phyloP scores from a whole-genome alignment of 2,113 vertebrate species.

The Nettapus auritus region DNA sequence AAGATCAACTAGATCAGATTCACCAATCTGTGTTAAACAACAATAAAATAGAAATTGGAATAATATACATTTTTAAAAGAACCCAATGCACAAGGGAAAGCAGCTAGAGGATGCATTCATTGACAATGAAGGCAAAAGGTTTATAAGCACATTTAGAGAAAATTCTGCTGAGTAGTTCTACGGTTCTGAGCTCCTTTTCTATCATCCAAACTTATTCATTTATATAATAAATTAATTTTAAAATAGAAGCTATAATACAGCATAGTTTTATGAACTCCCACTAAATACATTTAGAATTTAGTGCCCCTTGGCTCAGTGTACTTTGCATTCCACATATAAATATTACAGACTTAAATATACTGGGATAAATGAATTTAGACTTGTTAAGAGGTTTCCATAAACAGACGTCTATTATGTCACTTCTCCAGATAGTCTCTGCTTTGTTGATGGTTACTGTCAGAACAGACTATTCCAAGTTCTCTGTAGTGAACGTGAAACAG shows the following conservation, averaged over 20 bases:
- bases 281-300: neutral
- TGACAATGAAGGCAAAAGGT: neutral
- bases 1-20: neutral
- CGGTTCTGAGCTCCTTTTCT: neutral
- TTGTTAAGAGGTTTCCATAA: neutral
- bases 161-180: neutral
- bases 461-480: neutral
- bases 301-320: neutral
- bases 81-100: neutral
- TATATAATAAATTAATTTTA: neutral
- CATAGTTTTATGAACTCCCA: neutral
- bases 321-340: neutral
- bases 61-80: neutral
- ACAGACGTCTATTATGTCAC: neutral
- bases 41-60: neutral
- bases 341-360: neutral
- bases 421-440: neutral
- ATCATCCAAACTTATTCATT: neutral
- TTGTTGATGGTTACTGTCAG: conserved; percentile 5
- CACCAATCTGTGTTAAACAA: neutral
- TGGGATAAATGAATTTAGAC: neutral
- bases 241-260: neutral
- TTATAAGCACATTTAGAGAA: neutral
- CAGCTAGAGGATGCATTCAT: neutral
- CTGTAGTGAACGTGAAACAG: conserved; percentile 35